Percentiles rank a stretch among this genome's conserved stretches.
phyloP scores from a whole-genome alignment of 2,113 vertebrate species.

The Prietella phreatophila region DNA sequence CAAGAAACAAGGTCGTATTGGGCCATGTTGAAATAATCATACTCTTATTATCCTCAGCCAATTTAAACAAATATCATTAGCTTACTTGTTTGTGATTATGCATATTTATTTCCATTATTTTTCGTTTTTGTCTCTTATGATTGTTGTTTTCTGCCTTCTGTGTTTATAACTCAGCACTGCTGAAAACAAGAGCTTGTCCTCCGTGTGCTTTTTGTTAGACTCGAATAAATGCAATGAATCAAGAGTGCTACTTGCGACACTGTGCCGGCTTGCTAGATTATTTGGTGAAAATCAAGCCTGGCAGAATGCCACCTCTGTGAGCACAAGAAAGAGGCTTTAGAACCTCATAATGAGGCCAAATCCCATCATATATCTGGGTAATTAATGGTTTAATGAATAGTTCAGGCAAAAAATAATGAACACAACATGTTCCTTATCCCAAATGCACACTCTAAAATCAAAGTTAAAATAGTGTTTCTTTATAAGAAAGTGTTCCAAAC shows the following conservation, averaged over 20 bases:
- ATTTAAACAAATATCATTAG: constrained; percentile 22
- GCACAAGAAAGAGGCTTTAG: not conserved
- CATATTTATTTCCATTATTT: not conserved
- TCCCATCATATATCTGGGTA: not conserved
- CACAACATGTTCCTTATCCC: not conserved
- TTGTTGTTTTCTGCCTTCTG: not conserved
- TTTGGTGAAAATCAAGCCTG: not conserved
- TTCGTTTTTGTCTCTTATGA: not conserved
- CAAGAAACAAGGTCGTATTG: not conserved
- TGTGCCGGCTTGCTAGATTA: not conserved
- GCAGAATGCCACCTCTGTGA: not conserved
- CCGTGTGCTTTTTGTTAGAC: not conserved
- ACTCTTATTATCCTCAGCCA: not conserved
- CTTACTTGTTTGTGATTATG: constrained; percentile 3
- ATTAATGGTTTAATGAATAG: not conserved
- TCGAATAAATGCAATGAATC: not conserved
- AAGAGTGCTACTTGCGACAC: not conserved
- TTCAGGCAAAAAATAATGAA: not conserved
- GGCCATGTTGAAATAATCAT: not conserved
- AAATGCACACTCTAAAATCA: not conserved
- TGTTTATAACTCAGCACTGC: not conserved
- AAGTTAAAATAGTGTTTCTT: not conserved
- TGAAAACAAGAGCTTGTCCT: not conserved
- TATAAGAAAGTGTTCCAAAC: not conserved
- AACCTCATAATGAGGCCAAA: not conserved